Percentiles rank a stretch among this genome's conserved stretches.
These are phyloP conservation scores for Osmoderma eremita DNA, from an alignment of 2,888 invertebrate species.

Conservation along the genomic window DNA sequence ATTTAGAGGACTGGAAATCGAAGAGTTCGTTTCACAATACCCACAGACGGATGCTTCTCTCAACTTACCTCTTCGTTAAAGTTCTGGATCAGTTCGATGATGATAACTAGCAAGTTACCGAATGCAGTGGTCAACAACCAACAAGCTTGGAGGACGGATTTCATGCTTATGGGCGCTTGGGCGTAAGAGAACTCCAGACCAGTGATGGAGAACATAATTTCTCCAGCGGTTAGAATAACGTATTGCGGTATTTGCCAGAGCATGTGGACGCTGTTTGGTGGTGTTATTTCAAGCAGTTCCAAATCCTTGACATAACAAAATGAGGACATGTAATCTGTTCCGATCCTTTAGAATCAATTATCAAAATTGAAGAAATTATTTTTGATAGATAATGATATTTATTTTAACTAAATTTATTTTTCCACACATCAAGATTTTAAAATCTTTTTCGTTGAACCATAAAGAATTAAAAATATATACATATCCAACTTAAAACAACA, in stretches of 20 bases:
- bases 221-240: conserved; percentile 89
- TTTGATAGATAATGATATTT: too few species aligned
- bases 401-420: too few species aligned
- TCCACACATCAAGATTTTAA: too few species aligned
- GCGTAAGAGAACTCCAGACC: conserved; percentile 96
- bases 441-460: too few species aligned
- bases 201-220: conserved; percentile 96
- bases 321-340: not conserved
- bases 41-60: too few species aligned
- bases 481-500: too few species aligned
- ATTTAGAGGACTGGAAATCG: conserved; percentile 80
- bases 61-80: conserved; percentile 78
- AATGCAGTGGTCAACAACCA: conserved; percentile 94
- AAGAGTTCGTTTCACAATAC: not conserved
- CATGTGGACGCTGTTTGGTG: conserved; percentile 81
- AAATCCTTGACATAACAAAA: conserved; percentile 49
- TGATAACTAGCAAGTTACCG: conserved; percentile 92
- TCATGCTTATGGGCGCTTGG: conserved; percentile 93
- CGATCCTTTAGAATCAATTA: too few species aligned
- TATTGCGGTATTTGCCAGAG: conserved; percentile 93
- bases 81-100: conserved; percentile 82
- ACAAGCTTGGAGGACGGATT: conserved; percentile 89
- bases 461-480: too few species aligned
- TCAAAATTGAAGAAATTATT: too few species aligned
- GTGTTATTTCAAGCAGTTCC: conserved; percentile 67